These are phyloP conservation scores for Cuniculus paca DNA, from an alignment of 2,797 vertebrate species.

Conservation along the genomic window DNA sequence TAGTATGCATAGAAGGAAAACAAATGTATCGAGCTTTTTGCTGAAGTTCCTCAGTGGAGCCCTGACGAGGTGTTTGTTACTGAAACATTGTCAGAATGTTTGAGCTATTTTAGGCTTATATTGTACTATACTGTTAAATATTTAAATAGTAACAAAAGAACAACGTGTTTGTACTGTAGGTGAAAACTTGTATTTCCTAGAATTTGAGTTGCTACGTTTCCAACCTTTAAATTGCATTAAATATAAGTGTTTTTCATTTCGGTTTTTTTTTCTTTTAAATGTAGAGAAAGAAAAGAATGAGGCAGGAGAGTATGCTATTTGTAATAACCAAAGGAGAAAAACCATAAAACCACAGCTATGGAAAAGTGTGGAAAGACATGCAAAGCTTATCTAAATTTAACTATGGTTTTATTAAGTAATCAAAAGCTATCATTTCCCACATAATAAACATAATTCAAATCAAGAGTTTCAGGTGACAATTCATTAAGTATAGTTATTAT, in stretches of 20 bases:
- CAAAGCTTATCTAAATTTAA: slow-evolving; percentile 62
- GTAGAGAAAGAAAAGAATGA: slow-evolving; percentile 43
- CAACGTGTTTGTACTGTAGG: slow-evolving; percentile 24
- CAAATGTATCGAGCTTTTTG: not conserved
- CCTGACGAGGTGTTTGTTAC: slow-evolving; percentile 26
- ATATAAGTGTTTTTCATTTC: slow-evolving; percentile 69
- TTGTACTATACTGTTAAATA: slow-evolving; percentile 41
- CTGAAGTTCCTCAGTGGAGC: slow-evolving; percentile 43
- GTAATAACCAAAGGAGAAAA: slow-evolving; percentile 67
- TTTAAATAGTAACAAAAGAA: slow-evolving; percentile 73
- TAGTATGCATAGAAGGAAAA: slow-evolving; percentile 34
- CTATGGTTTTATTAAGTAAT: slow-evolving; percentile 50
- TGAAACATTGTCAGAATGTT: slow-evolving; percentile 66
- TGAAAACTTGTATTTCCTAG: slow-evolving; percentile 57
- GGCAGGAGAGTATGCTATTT: slow-evolving; percentile 9
- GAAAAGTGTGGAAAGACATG: slow-evolving; percentile 55
- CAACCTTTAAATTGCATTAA: slow-evolving; percentile 54
- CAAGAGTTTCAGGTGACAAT: slow-evolving; percentile 45
- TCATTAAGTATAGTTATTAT: slow-evolving; percentile 37
- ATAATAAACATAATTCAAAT: slow-evolving; percentile 44
- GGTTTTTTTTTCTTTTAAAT: slow-evolving; percentile 41
- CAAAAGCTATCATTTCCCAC: slow-evolving; percentile 65
- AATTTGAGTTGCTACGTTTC: slow-evolving; percentile 62
- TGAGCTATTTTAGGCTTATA: slow-evolving; percentile 64
- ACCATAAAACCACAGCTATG: slow-evolving; percentile 47